Evolutionary conservation across 2,113 vertebrate species (phyloP), one percentile per base, ranked within the genome.

Genomic region (Caranx ignobilis): DNA sequence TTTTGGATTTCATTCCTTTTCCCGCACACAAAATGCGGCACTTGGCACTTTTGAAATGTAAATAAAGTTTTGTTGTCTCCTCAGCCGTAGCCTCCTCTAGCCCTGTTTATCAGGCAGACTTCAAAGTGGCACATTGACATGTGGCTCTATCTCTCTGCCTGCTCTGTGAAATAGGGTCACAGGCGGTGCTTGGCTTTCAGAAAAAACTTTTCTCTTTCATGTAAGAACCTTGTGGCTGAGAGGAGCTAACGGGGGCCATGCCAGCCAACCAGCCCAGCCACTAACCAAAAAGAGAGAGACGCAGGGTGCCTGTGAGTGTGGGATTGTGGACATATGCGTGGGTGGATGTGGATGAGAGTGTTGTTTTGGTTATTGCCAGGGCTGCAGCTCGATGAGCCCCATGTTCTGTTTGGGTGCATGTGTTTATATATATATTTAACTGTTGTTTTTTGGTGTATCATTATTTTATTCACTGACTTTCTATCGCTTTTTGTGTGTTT

Each of bases 51-150:
- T 91, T 91, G 82, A 91, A 92, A 91, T 92, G 92, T 91, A 91
- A 93, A 93, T 92, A 91, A 92, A 92, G 90, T 93, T 91, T 80
- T 84, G 86, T 92, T 92, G 90, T 90, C 90, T 82, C 83, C 76
- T 87, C 73, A 84, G 89, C 87, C 57, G 37, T 81, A 85, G 88
- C 87, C 87, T 91, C 89, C 86, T 91, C 86, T 84, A 91, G 87
- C 74, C 87, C 85, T 91, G 85, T 93, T 91, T 93, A 90, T 91
- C 85, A 90, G 88, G 65, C 88, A 81, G 86, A 92, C 92, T 93
- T 93, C 92, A 93, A 88, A 93, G 90, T 87, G 79, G 62, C 89
- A 86, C 62, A 15, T 84, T 91, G 90, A 91, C 92, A 91, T 91
- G 91, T 74, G 85, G 81, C 86, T 87, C 89, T 82, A 77, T 92